Percentiles rank a stretch among this genome's conserved stretches.
Evolutionary conservation across 1,140 invertebrate genomes (phyloP).

Genomic region (Drosophila sulfurigaster): DNA sequence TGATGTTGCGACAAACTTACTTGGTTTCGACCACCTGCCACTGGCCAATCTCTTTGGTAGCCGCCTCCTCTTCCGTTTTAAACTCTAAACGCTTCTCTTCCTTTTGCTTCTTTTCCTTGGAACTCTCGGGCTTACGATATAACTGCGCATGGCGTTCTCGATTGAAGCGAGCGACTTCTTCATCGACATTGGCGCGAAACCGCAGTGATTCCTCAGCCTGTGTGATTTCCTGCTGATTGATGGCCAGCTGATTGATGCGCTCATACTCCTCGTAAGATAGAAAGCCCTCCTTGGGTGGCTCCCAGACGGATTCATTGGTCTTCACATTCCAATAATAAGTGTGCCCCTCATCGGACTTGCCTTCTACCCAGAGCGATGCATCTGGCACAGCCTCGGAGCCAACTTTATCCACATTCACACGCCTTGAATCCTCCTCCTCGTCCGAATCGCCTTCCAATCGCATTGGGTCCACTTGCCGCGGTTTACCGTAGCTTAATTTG

Average conservation of each 20-base stretch:
- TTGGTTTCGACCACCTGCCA: slow-evolving; percentile 87
- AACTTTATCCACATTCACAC: slow-evolving; percentile 79
- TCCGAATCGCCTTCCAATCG: slow-evolving; percentile 74
- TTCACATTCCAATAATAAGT: slow-evolving; percentile 93
- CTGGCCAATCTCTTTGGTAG: slow-evolving; percentile 88
- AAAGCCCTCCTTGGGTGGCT: slow-evolving; percentile 88
- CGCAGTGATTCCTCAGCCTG: slow-evolving; percentile 71
- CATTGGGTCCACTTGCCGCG: slow-evolving; percentile 78
- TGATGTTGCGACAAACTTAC: slow-evolving; percentile 78
- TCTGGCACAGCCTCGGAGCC: slow-evolving; percentile 72
- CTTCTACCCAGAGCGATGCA: slow-evolving; percentile 89
- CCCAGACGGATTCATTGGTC: slow-evolving; percentile 89
- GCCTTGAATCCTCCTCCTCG: slow-evolving; percentile 84
- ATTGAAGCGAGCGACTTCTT: slow-evolving; percentile 84
- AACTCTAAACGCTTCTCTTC: slow-evolving; percentile 85
- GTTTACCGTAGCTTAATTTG: slow-evolving; percentile 6
- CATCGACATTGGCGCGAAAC: slow-evolving; percentile 75
- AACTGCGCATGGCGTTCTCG: slow-evolving; percentile 78
- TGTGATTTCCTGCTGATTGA: slow-evolving; percentile 86
- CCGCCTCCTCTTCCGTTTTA: slow-evolving; percentile 85
- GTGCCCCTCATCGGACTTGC: slow-evolving; percentile 87
- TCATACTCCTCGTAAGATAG: slow-evolving; percentile 88
- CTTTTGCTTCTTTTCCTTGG: slow-evolving; percentile 82
- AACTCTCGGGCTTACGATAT: slow-evolving; percentile 53
- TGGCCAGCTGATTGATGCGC: slow-evolving; percentile 85